Evolutionary conservation across 2,113 vertebrate genomes (phyloP).

Genomic region (Hyla sarda): DNA sequence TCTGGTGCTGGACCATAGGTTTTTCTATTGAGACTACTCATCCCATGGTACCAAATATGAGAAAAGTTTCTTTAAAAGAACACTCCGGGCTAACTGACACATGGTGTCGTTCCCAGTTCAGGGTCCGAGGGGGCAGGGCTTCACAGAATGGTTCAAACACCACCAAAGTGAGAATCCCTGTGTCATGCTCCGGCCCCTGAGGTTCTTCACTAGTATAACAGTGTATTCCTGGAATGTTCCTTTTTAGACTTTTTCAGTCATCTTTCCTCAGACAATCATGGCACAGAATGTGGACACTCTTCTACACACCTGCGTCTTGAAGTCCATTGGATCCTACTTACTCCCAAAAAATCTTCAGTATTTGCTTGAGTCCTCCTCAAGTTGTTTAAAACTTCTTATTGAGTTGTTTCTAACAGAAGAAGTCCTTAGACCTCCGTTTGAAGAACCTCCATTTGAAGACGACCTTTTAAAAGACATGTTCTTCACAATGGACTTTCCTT

Average conservation of each 20-base stretch:
- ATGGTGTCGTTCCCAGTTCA: not conserved
- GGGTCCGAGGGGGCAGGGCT: no score
- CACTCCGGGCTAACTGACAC: not conserved
- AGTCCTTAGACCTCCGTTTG: no score
- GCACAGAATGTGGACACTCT: not conserved
- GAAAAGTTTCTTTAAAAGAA: not conserved
- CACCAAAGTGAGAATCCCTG: not conserved
- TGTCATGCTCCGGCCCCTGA: not conserved
- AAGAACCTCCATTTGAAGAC: no score
- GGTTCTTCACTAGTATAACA: not conserved
- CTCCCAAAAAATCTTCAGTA: no score
- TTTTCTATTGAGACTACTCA: not conserved
- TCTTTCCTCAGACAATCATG: slow-evolving; percentile 7
- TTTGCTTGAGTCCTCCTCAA: no score
- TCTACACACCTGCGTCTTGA: not conserved
- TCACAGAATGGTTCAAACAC: not conserved
- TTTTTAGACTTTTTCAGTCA: not conserved
- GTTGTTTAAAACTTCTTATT: no score
- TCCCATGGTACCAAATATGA: not conserved
- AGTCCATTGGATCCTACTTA: no score
- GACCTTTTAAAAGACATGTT: no score
- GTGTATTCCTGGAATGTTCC: not conserved
- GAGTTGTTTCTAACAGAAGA: no score
- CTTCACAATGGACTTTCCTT: no score
- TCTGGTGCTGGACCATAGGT: not conserved